phyloP scores from a whole-genome alignment of 2,113 vertebrate genomes.

The Suncus etruscus region DNA sequence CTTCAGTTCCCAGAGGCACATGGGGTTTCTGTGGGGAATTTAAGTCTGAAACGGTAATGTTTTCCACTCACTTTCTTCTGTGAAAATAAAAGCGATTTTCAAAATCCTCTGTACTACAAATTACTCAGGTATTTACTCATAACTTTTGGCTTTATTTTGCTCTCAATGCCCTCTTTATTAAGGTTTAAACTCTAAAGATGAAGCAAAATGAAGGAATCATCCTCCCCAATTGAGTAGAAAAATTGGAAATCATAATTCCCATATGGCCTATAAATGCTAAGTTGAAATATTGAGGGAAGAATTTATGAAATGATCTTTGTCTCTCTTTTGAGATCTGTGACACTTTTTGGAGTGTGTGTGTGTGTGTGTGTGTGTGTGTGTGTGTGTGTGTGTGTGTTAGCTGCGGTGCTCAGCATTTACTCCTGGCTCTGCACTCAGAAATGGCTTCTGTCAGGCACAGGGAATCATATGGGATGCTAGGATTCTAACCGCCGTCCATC shows the following conservation, averaged over 20 bases:
- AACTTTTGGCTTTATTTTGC: not conserved
- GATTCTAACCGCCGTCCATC: no score
- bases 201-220: slow-evolving; percentile 39
- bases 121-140: not conserved
- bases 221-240: slow-evolving; percentile 27
- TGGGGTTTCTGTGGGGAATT: not conserved
- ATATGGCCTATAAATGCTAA: slow-evolving; percentile 55
- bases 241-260: slow-evolving; percentile 48
- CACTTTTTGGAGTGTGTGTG: no score
- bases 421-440: no score
- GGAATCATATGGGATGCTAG: no score
- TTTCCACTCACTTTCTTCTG: not conserved
- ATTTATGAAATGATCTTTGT: not conserved
- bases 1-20: slow-evolving; percentile 86
- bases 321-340: not conserved
- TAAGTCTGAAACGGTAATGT: slow-evolving; percentile 4
- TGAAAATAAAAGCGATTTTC: slow-evolving; percentile 26
- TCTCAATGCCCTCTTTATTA: not conserved
- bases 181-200: not conserved
- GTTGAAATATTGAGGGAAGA: slow-evolving; percentile 45
- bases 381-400: no score
- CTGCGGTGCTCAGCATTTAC: no score
- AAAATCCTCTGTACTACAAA: not conserved
- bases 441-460: no score
- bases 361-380: no score